Percentiles rank a stretch among this genome's conserved stretches.
phyloP scores from a whole-genome alignment of 1,140 invertebrate species.

The Rhagoletis zephyria region DNA sequence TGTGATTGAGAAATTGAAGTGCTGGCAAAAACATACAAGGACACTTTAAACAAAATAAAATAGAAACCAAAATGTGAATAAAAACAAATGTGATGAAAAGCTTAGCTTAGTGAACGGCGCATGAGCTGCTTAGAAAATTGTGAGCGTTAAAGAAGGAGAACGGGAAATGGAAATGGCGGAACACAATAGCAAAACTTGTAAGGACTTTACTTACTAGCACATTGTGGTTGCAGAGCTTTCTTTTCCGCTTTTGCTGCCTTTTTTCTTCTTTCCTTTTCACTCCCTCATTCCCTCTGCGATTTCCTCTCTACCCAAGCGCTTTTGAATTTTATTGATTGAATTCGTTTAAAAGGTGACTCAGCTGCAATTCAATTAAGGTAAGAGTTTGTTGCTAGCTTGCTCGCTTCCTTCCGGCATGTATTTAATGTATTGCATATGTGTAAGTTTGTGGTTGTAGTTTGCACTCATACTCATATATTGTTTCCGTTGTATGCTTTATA shows the following conservation, averaged over 20 bases:
- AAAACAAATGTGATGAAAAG: constrained; percentile 31
- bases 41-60: constrained; percentile 20
- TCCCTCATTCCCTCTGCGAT: neutral
- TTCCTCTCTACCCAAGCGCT: neutral
- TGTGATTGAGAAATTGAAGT: constrained; percentile 51
- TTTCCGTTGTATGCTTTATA: neutral
- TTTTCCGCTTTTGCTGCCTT: neutral
- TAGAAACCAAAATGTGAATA: no score
- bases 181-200: neutral
- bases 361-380: constrained; percentile 52
- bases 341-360: constrained; percentile 47
- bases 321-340: constrained; percentile 50
- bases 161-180: neutral
- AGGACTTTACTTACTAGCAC: neutral
- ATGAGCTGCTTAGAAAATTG: neutral
- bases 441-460: neutral
- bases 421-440: neutral
- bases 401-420: neutral
- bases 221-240: neutral
- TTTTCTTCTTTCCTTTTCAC: neutral
- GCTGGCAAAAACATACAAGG: constrained; percentile 5
- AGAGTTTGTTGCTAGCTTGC: constrained; percentile 31
- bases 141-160: neutral
- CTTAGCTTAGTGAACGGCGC: neutral
- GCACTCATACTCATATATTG: neutral